These are phyloP conservation scores for Actinia tenebrosa DNA, from an alignment of 64 coral and sea anemone species.

Conservation along the genomic window DNA sequence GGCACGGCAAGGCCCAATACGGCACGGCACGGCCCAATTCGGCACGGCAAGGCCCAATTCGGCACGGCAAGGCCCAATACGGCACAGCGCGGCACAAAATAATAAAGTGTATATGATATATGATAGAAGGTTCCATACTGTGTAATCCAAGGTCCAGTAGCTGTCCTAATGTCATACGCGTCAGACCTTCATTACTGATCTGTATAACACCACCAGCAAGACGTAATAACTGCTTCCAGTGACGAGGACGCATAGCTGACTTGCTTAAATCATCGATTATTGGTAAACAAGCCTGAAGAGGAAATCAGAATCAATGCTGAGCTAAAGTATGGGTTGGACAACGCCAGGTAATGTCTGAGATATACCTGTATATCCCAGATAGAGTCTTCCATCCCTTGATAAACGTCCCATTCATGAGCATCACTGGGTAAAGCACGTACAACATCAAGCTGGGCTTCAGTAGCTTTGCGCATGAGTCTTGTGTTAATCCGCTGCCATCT, in stretches of 20 bases:
- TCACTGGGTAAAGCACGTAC: conserved; percentile 62
- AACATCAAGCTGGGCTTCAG: conserved; percentile 77
- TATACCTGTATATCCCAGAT: conserved; percentile 80
- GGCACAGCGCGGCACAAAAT: no score
- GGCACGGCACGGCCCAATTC: no score
- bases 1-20: no score
- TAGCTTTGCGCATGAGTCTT: conserved; percentile 76
- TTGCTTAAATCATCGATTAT: conserved; percentile 94
- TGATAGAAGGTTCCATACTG: conserved; percentile 36
- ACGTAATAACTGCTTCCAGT: conserved; percentile 95
- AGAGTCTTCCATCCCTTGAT: conserved; percentile 81
- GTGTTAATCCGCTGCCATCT: conserved; percentile 95
- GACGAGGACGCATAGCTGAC: conserved; percentile 86
- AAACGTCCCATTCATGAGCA: conserved; percentile 74
- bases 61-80: no score
- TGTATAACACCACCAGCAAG: conserved; percentile 80
- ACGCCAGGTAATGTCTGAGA: background rate
- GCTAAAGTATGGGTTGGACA: no score
- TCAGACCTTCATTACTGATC: conserved; percentile 87
- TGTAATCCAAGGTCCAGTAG: conserved; percentile 85
- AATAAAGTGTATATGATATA: background rate
- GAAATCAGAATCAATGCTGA: background rate
- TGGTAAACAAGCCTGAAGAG: conserved; percentile 76
- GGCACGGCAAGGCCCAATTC: no score
- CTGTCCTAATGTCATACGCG: conserved; percentile 94